Base-by-base conservation (phyloP, 1,140 invertebrate species). In the Heliconius himera region DNA sequence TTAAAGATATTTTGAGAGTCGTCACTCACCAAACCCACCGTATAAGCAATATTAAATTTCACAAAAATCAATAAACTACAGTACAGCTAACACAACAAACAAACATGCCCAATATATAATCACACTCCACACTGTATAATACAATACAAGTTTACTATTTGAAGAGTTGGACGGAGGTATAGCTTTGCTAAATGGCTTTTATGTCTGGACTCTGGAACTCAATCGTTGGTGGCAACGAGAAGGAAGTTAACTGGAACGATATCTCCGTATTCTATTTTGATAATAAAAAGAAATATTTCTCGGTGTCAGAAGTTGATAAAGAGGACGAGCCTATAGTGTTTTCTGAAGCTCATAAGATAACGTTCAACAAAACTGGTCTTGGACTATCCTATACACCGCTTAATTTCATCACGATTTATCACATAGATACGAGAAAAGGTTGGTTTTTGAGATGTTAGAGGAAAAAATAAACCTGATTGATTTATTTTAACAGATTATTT, bases 351-450 rank as follows among this genome's bases (percentile, higher is more conserved):
- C 95, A 95, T 70, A 92, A 94, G 72, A 95, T 95, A 51, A 73
- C 81, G 0, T 95, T 95, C 78, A 95, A 95, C 81, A 89, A 91
- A 81, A 88, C 89, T 26, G 91, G 88, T 36, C 86, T 93, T 36
- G 95, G 94, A 20, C 87, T 95, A 6, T 88, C 95, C 71, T 96
- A 96, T 77, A 93, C 91, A 13, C 96, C 96, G 0, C 83, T 96
- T 72, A 96, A 95, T 78, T 96, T 96, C 81, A 91, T 96, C 60
- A 95, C 96, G 38, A 92, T 95, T 71, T 97, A 95, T 89, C 96
- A 96, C 87, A 92, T 97, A 83, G 95, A 96, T 79, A 95, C 96
- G 41, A 95, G 95, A 89, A 96, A 96, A 96, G 97, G 96, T 97
- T 90, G 84, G 92, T 94, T 81, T 16, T 73, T 46, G 26, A 29